Conservation (phyloP, 2,797 vertebrate genomes). For the Lacerta viridis region DNA sequence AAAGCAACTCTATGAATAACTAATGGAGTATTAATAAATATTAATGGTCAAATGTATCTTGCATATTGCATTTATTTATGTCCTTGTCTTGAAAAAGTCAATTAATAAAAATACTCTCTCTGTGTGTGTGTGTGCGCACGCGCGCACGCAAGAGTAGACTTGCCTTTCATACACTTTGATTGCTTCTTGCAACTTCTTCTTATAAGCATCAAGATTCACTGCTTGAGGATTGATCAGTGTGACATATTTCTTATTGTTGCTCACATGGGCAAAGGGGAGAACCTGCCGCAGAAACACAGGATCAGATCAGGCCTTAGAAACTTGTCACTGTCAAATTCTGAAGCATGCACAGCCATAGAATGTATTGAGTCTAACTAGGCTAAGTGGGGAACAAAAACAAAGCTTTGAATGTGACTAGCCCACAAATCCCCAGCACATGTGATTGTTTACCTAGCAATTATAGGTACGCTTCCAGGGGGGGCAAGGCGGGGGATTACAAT, state of each 20-base stretch:
- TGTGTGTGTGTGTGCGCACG: no score
- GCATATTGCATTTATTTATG: neutral
- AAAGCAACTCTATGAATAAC: neutral
- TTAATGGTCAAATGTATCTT: neutral
- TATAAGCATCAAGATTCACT: constrained; percentile 82
- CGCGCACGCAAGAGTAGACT: constrained; percentile 52
- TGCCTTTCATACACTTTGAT: constrained; percentile 83
- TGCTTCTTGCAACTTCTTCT: constrained; percentile 79
- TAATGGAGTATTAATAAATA: neutral
- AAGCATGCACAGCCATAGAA: neutral
- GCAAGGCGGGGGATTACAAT: neutral
- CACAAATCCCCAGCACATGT: neutral
- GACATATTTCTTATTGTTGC: constrained; percentile 70
- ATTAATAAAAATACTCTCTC: neutral
- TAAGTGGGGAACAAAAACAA: constrained; percentile 29
- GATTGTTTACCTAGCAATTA: no score
- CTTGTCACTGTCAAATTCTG: neutral
- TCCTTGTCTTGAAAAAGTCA: neutral
- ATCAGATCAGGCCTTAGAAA: constrained; percentile 28
- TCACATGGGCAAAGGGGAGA: constrained; percentile 75
- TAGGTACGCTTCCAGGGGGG: no score
- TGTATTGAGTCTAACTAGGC: neutral
- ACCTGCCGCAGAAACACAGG: constrained; percentile 70
- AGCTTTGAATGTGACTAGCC: neutral
- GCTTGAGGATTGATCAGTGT: constrained; percentile 83